phyloP scores from a whole-genome alignment of 2,888 invertebrate species.

The Azorinus chamasolen region DNA sequence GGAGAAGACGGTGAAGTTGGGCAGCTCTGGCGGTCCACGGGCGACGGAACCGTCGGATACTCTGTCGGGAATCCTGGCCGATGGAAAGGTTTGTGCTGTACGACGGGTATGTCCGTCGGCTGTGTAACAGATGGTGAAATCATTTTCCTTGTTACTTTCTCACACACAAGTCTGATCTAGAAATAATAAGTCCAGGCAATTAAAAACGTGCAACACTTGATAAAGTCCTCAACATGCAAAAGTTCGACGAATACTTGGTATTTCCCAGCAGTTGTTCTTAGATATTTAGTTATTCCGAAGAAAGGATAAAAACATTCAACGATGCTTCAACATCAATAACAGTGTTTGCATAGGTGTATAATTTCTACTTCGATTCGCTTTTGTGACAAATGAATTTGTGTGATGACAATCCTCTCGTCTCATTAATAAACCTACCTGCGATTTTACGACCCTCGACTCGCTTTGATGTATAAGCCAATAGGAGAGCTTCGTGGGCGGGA shows the following conservation, averaged over 20 bases:
- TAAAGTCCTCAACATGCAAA: too few species aligned
- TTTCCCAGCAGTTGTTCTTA: not conserved
- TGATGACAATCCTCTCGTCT: slow-evolving; percentile 7
- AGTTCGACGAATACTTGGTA: too few species aligned
- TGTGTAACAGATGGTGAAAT: slow-evolving; percentile 47
- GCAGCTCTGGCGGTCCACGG: slow-evolving; percentile 59
- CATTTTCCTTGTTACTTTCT: slow-evolving; percentile 15
- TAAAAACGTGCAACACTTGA: too few species aligned
- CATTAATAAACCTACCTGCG: slow-evolving; percentile 59
- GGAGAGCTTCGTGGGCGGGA: slow-evolving; percentile 24
- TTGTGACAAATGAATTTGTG: slow-evolving; percentile 25
- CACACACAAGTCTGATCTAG: too few species aligned
- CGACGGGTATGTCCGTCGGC: slow-evolving; percentile 33
- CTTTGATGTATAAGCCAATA: slow-evolving; percentile 49
- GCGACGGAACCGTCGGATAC: slow-evolving; percentile 57
- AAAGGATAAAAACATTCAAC: too few species aligned
- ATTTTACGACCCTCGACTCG: slow-evolving; percentile 50
- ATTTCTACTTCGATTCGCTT: slow-evolving; percentile 11
- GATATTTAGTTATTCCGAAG: not conserved
- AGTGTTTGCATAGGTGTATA: not conserved
- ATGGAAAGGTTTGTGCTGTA: slow-evolving; percentile 61
- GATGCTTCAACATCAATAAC: too few species aligned
- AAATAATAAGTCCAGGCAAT: not conserved
- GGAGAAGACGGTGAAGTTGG: slow-evolving; percentile 63
- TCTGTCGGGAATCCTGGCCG: slow-evolving; percentile 61